Evolutionary conservation across 2,797 vertebrate species (phyloP).

Genomic region (Echiichthys vipera): DNA sequence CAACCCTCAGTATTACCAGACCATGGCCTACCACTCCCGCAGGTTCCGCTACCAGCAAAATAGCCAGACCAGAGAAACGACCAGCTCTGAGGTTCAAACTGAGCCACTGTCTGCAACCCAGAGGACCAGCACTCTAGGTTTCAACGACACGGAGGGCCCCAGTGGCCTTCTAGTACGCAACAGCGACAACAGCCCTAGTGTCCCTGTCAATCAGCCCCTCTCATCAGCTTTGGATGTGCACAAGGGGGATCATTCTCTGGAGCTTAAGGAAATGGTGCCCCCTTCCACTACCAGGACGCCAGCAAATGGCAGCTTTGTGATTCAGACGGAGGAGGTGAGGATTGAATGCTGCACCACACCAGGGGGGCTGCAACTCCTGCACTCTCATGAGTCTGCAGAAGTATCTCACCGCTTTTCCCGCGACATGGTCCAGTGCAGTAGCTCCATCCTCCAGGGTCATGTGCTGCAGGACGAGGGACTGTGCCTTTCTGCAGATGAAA

Average conservation of each 20-base stretch:
- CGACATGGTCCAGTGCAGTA: slow-evolving; percentile 69
- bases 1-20: slow-evolving; percentile 80
- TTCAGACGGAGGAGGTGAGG: slow-evolving; percentile 82
- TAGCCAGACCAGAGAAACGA: slow-evolving; percentile 67
- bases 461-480: slow-evolving; percentile 27
- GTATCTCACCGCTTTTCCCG: slow-evolving; percentile 64
- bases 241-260: not conserved
- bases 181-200: not conserved
- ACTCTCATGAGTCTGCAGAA: slow-evolving; percentile 68
- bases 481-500: slow-evolving; percentile 18
- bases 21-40: slow-evolving; percentile 83
- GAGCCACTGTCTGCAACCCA: slow-evolving; percentile 65
- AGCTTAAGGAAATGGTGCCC: slow-evolving; percentile 3
- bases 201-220: not conserved
- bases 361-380: slow-evolving; percentile 71
- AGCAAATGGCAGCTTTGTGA: slow-evolving; percentile 72
- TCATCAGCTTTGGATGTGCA: slow-evolving; percentile 16
- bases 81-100: slow-evolving; percentile 84
- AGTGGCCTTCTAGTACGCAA: not conserved
- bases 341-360: slow-evolving; percentile 78
- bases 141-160: accelerated
- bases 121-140: slow-evolving; percentile 11
- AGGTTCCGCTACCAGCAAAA: slow-evolving; percentile 81
- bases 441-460: slow-evolving; percentile 48
- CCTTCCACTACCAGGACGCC: slow-evolving; percentile 22